Base-by-base conservation (phyloP, 2,888 invertebrate species). In the Pammene fasciana region DNA sequence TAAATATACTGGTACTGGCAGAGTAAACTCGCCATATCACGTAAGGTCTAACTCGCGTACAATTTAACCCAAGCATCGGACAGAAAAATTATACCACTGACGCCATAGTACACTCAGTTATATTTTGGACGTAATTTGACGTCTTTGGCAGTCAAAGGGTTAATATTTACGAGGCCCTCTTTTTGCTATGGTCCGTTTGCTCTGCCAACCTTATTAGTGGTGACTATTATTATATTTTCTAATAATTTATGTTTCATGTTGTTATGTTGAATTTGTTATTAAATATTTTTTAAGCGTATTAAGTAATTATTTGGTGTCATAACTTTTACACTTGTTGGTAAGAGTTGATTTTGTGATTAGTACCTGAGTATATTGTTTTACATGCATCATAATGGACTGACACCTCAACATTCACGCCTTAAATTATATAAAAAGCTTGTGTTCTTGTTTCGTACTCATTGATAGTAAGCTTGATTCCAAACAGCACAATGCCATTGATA, bases 341-440 rank as follows among this genome's bases (percentile, higher is more conserved):
- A 60, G 70, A 68, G 68, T 70, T 71, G 70, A 65, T 68, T 71
- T 61, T 72, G 62, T 72, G 68, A 71, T 67, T 71, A 71, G 74
- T 74, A 74, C 74, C 74, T 74, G 74, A 74, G 65, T 67, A 73
- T 72, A 71, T 67, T 67, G 46, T 71, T 65, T 70, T 64, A 65
- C 64, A 60, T 62, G 57, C 45, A 62, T 64, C 68, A 62, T 50
- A 43, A 59, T 59, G 52, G 64, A 65, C 68, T 65, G 65, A 70
- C 60, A 48, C 45, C 34, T 59, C 65, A 10, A 65, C 48, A 60
- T 60, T 65, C 52, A 65, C 41, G 60, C 36, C 52, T 68, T 64
- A 45, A 43, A 62, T 62, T 57, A 41, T 62, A 64, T 50, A 38
- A 50, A 67, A 46, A 56, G 61, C 60, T 46, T 61, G 46, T 46